phyloP scores from a whole-genome alignment of 2,888 invertebrate genomes.

The Aradus depressus region DNA sequence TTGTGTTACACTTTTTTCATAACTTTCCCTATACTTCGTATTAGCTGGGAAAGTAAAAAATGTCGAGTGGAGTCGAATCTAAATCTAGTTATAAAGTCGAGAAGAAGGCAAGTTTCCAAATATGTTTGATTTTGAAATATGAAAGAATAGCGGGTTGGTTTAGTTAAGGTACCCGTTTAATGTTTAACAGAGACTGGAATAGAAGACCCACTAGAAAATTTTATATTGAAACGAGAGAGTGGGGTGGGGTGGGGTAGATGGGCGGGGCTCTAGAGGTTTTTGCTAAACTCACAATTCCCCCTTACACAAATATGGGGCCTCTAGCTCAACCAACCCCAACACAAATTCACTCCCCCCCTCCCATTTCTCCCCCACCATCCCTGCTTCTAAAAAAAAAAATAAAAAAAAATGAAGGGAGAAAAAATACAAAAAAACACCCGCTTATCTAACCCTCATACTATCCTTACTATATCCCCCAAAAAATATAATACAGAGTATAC shows the following conservation, averaged over 20 bases:
- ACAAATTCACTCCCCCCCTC: slow-evolving; percentile 1
- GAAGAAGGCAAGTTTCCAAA: no score
- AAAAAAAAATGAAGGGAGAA: neutral
- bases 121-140: no score
- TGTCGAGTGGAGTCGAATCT: no score
- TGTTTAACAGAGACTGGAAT: no score
- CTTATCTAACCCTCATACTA: slow-evolving; percentile 16
- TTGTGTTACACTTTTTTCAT: no score
- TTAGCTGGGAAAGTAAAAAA: no score
- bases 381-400: neutral
- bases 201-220: slow-evolving; percentile 17
- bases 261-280: slow-evolving; percentile 14
- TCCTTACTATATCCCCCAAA: slow-evolving; percentile 18
- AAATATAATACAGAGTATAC: slow-evolving; percentile 13
- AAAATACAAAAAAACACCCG: slow-evolving; percentile 6
- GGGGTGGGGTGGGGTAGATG: slow-evolving; percentile 4
- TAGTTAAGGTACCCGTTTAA: no score
- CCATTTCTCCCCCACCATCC: neutral
- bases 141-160: no score
- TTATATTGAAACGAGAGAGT: slow-evolving; percentile 13
- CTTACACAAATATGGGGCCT: slow-evolving; percentile 19
- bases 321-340: slow-evolving; percentile 1
- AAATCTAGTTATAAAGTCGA: no score
- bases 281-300: slow-evolving; percentile 19
- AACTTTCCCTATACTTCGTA: no score